Evolutionary conservation across 2,888 invertebrate genomes (phyloP).

Genomic region (Microctonus aethiopoides): DNA sequence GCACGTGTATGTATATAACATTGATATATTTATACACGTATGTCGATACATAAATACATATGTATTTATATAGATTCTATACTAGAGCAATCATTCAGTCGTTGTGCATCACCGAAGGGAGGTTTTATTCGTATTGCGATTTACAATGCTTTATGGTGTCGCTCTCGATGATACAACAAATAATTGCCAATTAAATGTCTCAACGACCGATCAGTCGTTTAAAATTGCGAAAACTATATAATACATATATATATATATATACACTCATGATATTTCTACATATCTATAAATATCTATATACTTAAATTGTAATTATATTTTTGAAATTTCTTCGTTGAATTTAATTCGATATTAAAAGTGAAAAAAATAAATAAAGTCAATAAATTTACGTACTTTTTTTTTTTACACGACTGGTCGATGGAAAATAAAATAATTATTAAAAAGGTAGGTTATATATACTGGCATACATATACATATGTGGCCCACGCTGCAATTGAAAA

Average conservation of each 20-base stretch:
- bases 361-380: no score
- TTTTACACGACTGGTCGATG: no score
- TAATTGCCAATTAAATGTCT: conserved; percentile 62
- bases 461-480: no score
- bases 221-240: conserved; percentile 40
- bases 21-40: no score
- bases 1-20: no score
- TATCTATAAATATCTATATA: no score
- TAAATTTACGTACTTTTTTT: no score
- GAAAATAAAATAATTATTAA: no score
- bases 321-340: no score
- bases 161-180: conserved; percentile 57
- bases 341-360: no score
- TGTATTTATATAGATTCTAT: neutral
- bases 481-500: conserved; percentile 56
- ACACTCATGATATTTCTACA: neutral
- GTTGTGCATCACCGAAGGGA: conserved; percentile 44
- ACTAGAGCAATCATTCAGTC: neutral
- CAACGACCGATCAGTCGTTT: conserved; percentile 51
- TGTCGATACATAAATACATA: neutral
- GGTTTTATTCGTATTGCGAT: conserved; percentile 57
- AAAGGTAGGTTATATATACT: no score
- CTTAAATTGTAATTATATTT: no score
- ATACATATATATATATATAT: neutral
- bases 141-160: conserved; percentile 60